Evolutionary conservation across 2,888 invertebrate species (phyloP).

Genomic region (Dichetophora obliterata): DNA sequence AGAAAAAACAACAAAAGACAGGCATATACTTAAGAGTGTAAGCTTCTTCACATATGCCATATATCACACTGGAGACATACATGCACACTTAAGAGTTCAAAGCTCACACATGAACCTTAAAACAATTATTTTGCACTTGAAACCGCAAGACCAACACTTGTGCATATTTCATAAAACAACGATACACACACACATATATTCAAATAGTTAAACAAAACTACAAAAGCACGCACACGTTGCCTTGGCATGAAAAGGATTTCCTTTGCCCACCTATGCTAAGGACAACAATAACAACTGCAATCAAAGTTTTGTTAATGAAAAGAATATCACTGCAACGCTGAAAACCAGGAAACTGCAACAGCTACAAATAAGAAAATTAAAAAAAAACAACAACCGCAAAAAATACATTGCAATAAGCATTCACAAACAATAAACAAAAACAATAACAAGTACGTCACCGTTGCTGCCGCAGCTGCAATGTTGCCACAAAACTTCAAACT

Average conservation of each 20-base stretch:
- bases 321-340: background rate
- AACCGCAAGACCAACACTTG: conserved; percentile 32
- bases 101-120: conserved; percentile 36
- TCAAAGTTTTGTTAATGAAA: conserved; percentile 19
- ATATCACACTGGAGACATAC: too few relatives aligned
- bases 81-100: conserved; percentile 14
- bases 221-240: background rate
- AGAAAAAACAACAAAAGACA: too few relatives aligned
- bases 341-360: background rate
- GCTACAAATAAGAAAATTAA: background rate
- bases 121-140: conserved; percentile 32
- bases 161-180: background rate
- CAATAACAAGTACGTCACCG: background rate
- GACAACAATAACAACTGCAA: background rate
- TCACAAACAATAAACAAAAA: background rate
- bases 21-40: too few relatives aligned
- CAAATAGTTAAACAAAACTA: background rate
- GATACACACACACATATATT: conserved; percentile 10
- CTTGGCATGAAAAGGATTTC: background rate
- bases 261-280: background rate
- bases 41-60: too few relatives aligned
- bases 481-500: conserved; percentile 1
- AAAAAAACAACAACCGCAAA: background rate
- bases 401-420: background rate
- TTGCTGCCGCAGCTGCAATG: background rate